These are phyloP conservation scores for Eubasilissa regina DNA, from an alignment of 1,140 invertebrate species.

Conservation along the genomic window DNA sequence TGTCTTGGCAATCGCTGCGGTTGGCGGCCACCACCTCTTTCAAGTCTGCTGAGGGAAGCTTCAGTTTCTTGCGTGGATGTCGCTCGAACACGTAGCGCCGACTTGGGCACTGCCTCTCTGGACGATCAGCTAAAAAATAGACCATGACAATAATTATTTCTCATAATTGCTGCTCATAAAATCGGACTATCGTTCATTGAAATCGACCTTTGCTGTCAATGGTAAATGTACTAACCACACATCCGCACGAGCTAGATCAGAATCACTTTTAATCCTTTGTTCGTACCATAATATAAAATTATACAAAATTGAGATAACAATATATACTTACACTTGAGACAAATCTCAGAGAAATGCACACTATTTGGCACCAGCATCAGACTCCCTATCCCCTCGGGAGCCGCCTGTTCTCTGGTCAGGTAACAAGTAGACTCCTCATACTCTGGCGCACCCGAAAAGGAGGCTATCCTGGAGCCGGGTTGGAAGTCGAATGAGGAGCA, in stretches of 20 bases:
- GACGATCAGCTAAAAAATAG: conserved; percentile 81
- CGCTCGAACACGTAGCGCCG: conserved; percentile 90
- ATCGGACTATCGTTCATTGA: too few species aligned
- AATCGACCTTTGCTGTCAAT: too few species aligned
- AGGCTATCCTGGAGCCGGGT: conserved; percentile 86
- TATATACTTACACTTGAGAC: conserved; percentile 82
- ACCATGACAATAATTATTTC: conserved; percentile 18
- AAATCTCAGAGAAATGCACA: conserved; percentile 92
- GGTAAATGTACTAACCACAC: too few species aligned
- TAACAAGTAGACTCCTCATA: conserved; percentile 94
- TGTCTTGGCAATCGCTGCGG: conserved; percentile 91
- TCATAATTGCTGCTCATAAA: not conserved
- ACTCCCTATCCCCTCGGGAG: conserved; percentile 88
- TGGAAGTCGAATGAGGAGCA: conserved; percentile 93
- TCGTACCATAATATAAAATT: not conserved
- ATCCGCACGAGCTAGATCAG: too few species aligned
- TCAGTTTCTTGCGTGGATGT: conserved; percentile 86
- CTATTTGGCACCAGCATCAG: conserved; percentile 89
- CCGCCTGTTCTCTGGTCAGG: conserved; percentile 85
- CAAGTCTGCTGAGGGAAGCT: conserved; percentile 82
- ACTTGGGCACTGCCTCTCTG: conserved; percentile 89
- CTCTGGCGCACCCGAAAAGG: conserved; percentile 85
- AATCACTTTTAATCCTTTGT: not conserved
- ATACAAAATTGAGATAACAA: not conserved
- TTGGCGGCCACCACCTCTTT: conserved; percentile 87